Evolutionary conservation across 2,888 invertebrate genomes (phyloP), one percentile per base, ranked within the genome.

Genomic region (Dioctria linearis): DNA sequence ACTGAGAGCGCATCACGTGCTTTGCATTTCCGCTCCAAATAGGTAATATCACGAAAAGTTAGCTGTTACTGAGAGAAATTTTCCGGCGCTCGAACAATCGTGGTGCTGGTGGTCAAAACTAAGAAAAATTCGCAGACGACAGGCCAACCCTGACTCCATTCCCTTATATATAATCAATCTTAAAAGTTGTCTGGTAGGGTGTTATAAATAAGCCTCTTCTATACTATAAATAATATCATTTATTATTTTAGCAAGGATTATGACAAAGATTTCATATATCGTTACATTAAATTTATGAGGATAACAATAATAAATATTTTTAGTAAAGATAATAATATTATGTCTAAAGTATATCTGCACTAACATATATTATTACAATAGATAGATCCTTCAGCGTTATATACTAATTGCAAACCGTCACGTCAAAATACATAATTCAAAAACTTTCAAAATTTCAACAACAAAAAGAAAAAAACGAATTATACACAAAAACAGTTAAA

Each of bases 281-380:
- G 46, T 76, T 73, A 61, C 51, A 63, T 63, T 63, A 63, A 43
- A 76, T 76, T 49, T 63, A 63, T 42, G 49, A 76, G 76, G 63
- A 63, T 76, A 76, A 76, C 76, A 76, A 46, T 76, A 76, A 76
- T 76, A 76, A 76, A 76, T 76, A 76, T 63, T 76, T 46, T 76
- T 76, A 76, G 46, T 73, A 54, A 42, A 73, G 57, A 59, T 73
- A 73, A 73, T 71, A 25, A 25, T 25, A 25, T 25, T 25, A 71
- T 57, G 73, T 73, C 57, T 73, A 73, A 57, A 73, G 59, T 73
- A 73, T 73, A 57, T 25, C 25, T 57, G 73, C 73, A 73, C 73
- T 73, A 73, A 73, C 25, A 9, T 25, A 25, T 25, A 25, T 25
- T 25, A 25, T 25, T 25, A 25, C 2, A n/a, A 2, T 25, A 25